Base-by-base conservation (phyloP, 2,888 invertebrate genomes). In the Megalurothrips usitatus region DNA sequence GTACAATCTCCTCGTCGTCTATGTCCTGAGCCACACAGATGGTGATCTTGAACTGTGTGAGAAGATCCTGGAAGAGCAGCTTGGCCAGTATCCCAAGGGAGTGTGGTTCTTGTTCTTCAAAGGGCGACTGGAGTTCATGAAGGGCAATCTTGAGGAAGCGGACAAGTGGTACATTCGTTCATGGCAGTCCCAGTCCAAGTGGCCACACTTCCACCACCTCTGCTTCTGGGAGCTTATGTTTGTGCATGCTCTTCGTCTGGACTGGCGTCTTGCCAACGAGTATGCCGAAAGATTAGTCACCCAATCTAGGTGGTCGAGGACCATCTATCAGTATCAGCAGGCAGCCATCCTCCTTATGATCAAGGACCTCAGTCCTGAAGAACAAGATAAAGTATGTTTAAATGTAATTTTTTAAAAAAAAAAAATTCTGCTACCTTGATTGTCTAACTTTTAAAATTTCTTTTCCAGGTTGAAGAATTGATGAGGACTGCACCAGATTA, bases 101-200 rank as follows among this genome's bases (percentile, higher is more conserved):
- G 95, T 96, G 1, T 94, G 97, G 92, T 96, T 97, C 87, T 88
- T 97, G 52, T 96, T 97, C 87, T 96, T 97, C 87, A 94, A 94
- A 87, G 98, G 94, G 0, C 91, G 98, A 34, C 88, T 95, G 75
- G 94, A 96, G 86, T 91, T 96, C 85, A 91, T 97, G 85, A 91
- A 91, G 82, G 96, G 96, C 0, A 91, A 94, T 80, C 88, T 96
- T 78, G 90, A 92, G 28, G 89, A 91, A 48, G 93, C 94, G 19
- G 90, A 94, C 75, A 87, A 88, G 19, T 95, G 93, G 88, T 97
- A 97, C 88, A 92, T 92, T 82, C 91, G 91, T 84, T 95, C 96
- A 0, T 93, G 96, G 89, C 90, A 92, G 83, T 94, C 94, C 4
- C 96, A 97, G 86, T 88, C 91, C 82, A 89, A 94, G 79, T 97